Evolutionary conservation across 2,797 vertebrate species (phyloP), one percentile per base, ranked within the genome.

Genomic region (Acropternis orthonyx): DNA sequence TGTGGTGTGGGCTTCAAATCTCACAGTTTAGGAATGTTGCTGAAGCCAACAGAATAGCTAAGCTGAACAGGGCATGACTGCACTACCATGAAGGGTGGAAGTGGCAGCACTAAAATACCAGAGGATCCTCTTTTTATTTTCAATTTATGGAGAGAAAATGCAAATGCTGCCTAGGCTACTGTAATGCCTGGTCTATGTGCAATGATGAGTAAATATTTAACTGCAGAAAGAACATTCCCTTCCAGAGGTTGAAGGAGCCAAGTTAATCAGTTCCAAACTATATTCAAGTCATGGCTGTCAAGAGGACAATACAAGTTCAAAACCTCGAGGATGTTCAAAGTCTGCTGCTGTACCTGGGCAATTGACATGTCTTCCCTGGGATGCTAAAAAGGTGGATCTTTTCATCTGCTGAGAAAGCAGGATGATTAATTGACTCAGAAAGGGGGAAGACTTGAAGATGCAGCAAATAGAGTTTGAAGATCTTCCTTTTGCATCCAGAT

Each of bases 161-260:
- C 44, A 83, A 80, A 93, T 46, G 61, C 71, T 67, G 26, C 36
- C 20, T 39, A 46, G 58, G 44, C 28, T 85, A 75, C 76, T 93
- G 67, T 83, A 95, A 85, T 52, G 46, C 92, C 85, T 92, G 65
- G 83, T 94, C 91, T 30, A 17, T 63, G 77, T 3, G 21, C 73
- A 92, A n/a, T 14, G 51, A 63, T 54, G 58, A 87, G 97, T 96
- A 92, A 97, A 97, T 97, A 92, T 97, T 97, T 97, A 97, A 97
- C 96, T 68, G 34, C 39, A 81, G 46, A 72, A 88, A 94, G 96
- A 95, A 96, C 96, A 94, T 97, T 96, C 68, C 32, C 82, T 97
- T 93, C 81, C 72, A 89, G 78, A 93, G 91, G 88, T 15, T 6
- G 55, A 96, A 91, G 85, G n/a, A 61, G 43, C 30, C 1, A 12